Evolutionary conservation across 2,888 invertebrate species (phyloP).

Genomic region (Sesia apiformis): DNA sequence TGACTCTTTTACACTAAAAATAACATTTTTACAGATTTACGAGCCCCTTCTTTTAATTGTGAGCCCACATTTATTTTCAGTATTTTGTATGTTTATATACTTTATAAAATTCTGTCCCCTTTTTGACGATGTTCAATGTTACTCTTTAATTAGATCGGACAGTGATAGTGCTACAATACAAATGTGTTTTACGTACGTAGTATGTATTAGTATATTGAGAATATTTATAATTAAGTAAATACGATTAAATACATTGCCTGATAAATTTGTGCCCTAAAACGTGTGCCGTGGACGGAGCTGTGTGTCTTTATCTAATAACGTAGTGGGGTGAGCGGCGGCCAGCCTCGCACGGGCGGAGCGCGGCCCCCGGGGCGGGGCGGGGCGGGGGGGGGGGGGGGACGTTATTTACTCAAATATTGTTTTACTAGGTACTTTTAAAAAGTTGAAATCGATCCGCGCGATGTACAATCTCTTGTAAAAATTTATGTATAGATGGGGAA

Average conservation of each 20-base stretch:
- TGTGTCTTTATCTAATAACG: conserved; percentile 18
- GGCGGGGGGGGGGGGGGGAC: neutral
- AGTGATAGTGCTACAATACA: conserved; percentile 56
- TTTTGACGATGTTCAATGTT: conserved; percentile 26
- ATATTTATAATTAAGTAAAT: conserved; percentile 7
- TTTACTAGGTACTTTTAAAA: conserved; percentile 39
- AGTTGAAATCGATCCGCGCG: conserved; percentile 35
- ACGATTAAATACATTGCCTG: conserved; percentile 39
- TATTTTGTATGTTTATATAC: neutral
- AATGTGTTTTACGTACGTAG: conserved; percentile 44
- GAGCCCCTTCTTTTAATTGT: neutral
- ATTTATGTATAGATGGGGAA: conserved; percentile 68
- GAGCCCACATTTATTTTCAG: neutral
- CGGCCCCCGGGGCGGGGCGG: conserved; percentile 9
- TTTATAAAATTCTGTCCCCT: conserved; percentile 8
- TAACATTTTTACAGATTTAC: neutral
- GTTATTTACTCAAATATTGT: conserved; percentile 16
- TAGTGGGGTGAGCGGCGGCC: conserved; percentile 13
- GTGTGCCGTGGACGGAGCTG: conserved; percentile 51
- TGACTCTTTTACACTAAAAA: conserved; percentile 23
- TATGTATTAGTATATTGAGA: conserved; percentile 29
- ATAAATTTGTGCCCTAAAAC: conserved; percentile 56
- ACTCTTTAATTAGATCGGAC: conserved; percentile 25
- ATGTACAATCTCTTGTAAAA: conserved; percentile 69
- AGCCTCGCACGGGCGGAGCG: neutral